phyloP scores from a whole-genome alignment of 2,113 vertebrate species.

The Trinectes maculatus region DNA sequence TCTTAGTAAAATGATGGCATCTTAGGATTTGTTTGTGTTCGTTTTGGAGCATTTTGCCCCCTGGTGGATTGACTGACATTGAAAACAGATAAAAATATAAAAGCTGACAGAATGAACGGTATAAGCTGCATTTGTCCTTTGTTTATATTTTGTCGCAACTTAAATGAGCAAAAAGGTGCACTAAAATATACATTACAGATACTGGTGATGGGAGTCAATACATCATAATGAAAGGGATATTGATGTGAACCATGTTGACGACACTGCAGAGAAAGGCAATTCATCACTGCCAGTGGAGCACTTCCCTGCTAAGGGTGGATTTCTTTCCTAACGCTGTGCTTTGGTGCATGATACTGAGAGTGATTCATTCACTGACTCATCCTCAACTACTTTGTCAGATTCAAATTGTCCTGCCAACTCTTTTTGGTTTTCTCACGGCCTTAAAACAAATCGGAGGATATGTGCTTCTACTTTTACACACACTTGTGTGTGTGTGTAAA shows the following conservation, averaged over 20 bases:
- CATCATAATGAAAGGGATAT: slow-evolving; percentile 66
- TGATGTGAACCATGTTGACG: slow-evolving; percentile 64
- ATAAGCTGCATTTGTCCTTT: not conserved
- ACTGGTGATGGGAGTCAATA: slow-evolving; percentile 43
- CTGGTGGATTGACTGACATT: not conserved
- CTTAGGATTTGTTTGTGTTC: not conserved
- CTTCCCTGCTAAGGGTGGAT: slow-evolving; percentile 35
- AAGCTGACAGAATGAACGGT: not conserved
- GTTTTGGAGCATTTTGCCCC: slow-evolving; percentile 4
- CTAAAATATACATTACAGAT: slow-evolving; percentile 35
- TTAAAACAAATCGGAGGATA: slow-evolving; percentile 49
- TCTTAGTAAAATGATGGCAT: not conserved
- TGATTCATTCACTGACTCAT: slow-evolving; percentile 71
- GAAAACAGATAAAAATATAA: not conserved
- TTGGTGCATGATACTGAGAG: slow-evolving; percentile 56
- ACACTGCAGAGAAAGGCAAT: slow-evolving; percentile 48
- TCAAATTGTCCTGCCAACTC: slow-evolving; percentile 65
- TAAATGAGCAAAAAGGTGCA: slow-evolving; percentile 21
- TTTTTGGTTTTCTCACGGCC: slow-evolving; percentile 53
- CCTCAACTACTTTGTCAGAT: slow-evolving; percentile 67
- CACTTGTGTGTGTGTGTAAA: slow-evolving; percentile 31
- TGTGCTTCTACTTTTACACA: slow-evolving; percentile 17
- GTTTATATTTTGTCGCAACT: not conserved
- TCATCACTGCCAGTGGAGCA: slow-evolving; percentile 57
- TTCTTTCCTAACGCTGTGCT: slow-evolving; percentile 56